phyloP scores from a whole-genome alignment of 2,888 invertebrate species.

The Trichogramma dendrolimi region DNA sequence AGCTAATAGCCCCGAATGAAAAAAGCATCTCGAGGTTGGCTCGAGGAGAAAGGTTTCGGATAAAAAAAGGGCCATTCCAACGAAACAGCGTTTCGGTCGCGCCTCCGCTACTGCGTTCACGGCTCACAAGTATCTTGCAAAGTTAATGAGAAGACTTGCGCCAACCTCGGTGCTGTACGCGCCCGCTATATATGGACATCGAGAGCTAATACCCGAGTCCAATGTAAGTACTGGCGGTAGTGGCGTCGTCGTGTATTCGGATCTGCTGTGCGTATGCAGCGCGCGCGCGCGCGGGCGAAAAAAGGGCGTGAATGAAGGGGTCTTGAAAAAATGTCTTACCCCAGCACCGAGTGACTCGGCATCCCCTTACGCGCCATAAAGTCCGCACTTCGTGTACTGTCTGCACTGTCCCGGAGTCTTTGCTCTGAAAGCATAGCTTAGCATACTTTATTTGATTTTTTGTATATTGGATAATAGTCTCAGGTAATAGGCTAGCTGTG shows the following conservation, averaged over 20 bases:
- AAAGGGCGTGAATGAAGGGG: too few species aligned
- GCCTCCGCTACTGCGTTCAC: too few species aligned
- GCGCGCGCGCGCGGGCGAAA: too few species aligned
- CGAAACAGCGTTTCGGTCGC: background rate
- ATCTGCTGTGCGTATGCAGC: too few species aligned
- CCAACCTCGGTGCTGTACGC: background rate
- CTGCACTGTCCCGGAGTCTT: too few species aligned
- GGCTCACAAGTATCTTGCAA: constrained; percentile 9
- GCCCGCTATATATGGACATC: background rate
- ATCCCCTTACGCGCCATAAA: too few species aligned
- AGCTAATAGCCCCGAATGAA: background rate
- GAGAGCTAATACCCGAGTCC: constrained; percentile 2
- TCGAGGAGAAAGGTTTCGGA: background rate
- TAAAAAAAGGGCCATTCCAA: background rate
- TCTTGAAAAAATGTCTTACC: too few species aligned
- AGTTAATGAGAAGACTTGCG: constrained; percentile 21
- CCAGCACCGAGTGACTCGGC: too few species aligned
- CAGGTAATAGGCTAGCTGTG: constrained; percentile 48
- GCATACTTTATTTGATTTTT: constrained; percentile 52
- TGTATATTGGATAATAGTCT: constrained; percentile 52
- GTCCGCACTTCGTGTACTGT: too few species aligned
- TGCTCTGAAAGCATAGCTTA: constrained; percentile 42
- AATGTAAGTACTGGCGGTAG: background rate
- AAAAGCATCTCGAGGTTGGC: background rate
- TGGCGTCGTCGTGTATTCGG: too few species aligned